Base-by-base conservation (phyloP, 1,140 invertebrate genomes). In the Lanistes nyassanus region DNA sequence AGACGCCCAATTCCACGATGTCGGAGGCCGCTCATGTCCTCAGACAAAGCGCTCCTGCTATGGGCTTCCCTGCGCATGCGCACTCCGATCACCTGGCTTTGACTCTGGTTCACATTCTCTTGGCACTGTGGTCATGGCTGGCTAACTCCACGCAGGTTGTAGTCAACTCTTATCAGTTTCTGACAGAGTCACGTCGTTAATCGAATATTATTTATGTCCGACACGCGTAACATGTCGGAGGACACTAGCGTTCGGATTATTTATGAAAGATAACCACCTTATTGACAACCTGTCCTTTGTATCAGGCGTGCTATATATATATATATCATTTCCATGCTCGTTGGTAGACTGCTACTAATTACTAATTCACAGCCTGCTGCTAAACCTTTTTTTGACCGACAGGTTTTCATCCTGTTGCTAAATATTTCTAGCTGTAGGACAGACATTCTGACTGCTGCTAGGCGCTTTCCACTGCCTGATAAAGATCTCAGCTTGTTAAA, bases 61-160 rank as follows among this genome's bases (percentile, higher is more conserved):
- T 29, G 19, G 62, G 19, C 19, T 31, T 31, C 21, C n/a, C 66
- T 13, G 29, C n/a, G 42, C 34, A 31, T 29, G 66, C 42, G 23
- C 42, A 29, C 26, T 31, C n/a, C 3, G 39, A 64, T 23, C 74
- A 76, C 58, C 31, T 76, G 47, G 16, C 9, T 1, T 58, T 76
- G 36, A 58, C 66, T 3, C 26, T 76, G n/a, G 75, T 47, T 4
- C 75, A 76, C 68, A 71, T 76, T 23, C 29, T 64, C 37, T 26
- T 76, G 67, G 75, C 75, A 2, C 56, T 76, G 26, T 76, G 75
- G 75, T 67, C 56, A 5, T 76, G 75, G 60, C 60, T 76, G 39
- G 75, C 68, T 36, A 76, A 76, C 58, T 47, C 29, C 9, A 76
- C 66, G n/a, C 75, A 76, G 75, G 75, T 76, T 16, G 26, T 65